phyloP scores from a whole-genome alignment of 1,140 invertebrate species.

The Tenebrio molitor region DNA sequence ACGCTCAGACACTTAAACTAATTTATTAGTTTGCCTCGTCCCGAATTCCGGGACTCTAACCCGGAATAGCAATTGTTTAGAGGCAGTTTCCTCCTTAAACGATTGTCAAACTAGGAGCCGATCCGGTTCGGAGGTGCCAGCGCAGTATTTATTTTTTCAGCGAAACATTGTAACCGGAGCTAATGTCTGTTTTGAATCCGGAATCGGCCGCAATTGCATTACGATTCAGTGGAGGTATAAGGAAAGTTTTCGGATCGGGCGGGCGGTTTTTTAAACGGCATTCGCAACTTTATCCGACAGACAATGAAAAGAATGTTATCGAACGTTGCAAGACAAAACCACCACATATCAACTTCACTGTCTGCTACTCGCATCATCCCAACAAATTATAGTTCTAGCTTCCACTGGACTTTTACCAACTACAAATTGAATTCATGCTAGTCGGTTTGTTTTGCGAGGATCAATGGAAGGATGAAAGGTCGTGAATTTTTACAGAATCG shows the following conservation, averaged over 20 bases:
- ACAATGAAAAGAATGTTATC: slow-evolving; percentile 25
- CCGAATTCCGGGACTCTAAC: slow-evolving; percentile 26
- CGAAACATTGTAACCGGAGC: background rate
- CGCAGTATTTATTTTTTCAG: slow-evolving; percentile 19
- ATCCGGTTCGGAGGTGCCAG: slow-evolving; percentile 1
- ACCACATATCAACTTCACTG: slow-evolving; percentile 37
- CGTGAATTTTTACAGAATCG: background rate
- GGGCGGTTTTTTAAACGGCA: slow-evolving; percentile 2
- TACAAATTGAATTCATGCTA: slow-evolving; percentile 29
- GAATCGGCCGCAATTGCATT: slow-evolving; percentile 24
- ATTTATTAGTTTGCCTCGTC: slow-evolving; percentile 46
- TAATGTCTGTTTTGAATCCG: slow-evolving; percentile 20
- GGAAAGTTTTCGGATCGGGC: slow-evolving; percentile 20
- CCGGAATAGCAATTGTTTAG: slow-evolving; percentile 38
- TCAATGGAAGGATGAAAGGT: no score
- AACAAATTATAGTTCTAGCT: slow-evolving; percentile 28
- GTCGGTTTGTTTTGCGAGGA: slow-evolving; percentile 6
- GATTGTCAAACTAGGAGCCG: slow-evolving; percentile 23
- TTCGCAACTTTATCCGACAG: slow-evolving; percentile 31
- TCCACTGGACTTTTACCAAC: slow-evolving; percentile 22
- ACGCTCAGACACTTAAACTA: slow-evolving; percentile 35
- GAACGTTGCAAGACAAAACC: slow-evolving; percentile 29
- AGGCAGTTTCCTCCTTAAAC: slow-evolving; percentile 32
- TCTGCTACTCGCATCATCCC: slow-evolving; percentile 13
- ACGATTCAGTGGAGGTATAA: slow-evolving; percentile 33